These are phyloP conservation scores for Trichonephila clavipes DNA, from an alignment of 1,140 invertebrate species.

Conservation along the genomic window DNA sequence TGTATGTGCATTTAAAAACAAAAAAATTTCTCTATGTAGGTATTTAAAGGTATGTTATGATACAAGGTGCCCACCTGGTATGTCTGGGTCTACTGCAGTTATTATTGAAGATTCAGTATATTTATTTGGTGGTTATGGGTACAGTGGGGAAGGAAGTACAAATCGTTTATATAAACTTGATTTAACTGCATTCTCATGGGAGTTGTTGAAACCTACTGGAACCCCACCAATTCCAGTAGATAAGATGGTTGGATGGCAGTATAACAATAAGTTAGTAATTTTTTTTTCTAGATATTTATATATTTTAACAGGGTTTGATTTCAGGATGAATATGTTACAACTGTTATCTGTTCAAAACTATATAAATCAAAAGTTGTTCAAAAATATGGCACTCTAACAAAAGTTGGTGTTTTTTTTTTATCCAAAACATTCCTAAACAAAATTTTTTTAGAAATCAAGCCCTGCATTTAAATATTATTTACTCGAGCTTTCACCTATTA, in stretches of 20 bases:
- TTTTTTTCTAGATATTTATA: neutral
- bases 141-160: constrained; percentile 78
- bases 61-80: constrained; percentile 78
- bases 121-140: constrained; percentile 81
- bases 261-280: constrained; percentile 79
- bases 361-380: too few species aligned
- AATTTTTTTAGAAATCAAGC: too few species aligned
- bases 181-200: constrained; percentile 80
- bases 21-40: constrained; percentile 75
- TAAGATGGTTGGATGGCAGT: constrained; percentile 81
- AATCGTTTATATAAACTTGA: constrained; percentile 80
- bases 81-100: constrained; percentile 80
- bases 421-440: too few species aligned
- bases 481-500: too few species aligned
- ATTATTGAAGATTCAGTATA: constrained; percentile 80
- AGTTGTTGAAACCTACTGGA: constrained; percentile 77
- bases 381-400: too few species aligned
- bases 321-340: too few species aligned
- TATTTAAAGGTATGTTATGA: constrained; percentile 68
- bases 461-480: too few species aligned
- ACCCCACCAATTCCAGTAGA: constrained; percentile 80
- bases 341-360: too few species aligned
- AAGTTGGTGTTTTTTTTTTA: too few species aligned
- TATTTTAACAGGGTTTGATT: too few species aligned
- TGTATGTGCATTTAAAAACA: too few species aligned